phyloP scores from a whole-genome alignment of 2,113 vertebrate genomes.

The Mirounga angustirostris region DNA sequence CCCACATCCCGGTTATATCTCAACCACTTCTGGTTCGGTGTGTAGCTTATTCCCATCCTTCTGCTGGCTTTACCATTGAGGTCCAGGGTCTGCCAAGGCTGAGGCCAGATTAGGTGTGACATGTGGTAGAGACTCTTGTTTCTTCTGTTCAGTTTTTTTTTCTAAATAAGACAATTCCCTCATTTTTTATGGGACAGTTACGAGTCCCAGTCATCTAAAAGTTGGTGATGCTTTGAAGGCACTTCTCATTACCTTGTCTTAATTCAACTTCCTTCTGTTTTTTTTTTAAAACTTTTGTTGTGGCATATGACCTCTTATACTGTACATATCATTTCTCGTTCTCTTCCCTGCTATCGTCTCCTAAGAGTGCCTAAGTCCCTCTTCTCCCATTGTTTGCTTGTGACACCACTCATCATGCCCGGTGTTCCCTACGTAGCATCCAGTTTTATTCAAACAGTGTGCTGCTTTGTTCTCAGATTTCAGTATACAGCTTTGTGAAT shows the following conservation, averaged over 20 bases:
- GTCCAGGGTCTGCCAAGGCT: background rate
- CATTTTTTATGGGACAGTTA: background rate
- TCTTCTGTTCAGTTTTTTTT: conserved; percentile 19
- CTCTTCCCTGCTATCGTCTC: background rate
- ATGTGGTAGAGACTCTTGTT: background rate
- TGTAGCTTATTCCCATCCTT: background rate
- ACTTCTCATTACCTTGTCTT: background rate
- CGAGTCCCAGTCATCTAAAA: background rate
- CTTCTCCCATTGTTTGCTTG: background rate
- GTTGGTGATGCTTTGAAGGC: background rate
- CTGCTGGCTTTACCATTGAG: background rate
- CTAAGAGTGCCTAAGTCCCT: background rate
- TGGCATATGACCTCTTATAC: background rate
- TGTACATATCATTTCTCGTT: background rate
- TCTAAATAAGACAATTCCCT: background rate
- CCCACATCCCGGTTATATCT: background rate
- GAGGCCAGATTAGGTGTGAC: background rate
- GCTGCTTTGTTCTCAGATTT: background rate
- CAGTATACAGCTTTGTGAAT: background rate
- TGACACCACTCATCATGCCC: background rate
- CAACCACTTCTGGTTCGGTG: background rate
- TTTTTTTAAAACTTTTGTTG: background rate
- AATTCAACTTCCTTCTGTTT: background rate
- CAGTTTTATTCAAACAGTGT: conserved; percentile 24
- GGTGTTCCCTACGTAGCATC: background rate